phyloP scores from a whole-genome alignment of 2,113 vertebrate species.

The Balaeniceps rex region DNA sequence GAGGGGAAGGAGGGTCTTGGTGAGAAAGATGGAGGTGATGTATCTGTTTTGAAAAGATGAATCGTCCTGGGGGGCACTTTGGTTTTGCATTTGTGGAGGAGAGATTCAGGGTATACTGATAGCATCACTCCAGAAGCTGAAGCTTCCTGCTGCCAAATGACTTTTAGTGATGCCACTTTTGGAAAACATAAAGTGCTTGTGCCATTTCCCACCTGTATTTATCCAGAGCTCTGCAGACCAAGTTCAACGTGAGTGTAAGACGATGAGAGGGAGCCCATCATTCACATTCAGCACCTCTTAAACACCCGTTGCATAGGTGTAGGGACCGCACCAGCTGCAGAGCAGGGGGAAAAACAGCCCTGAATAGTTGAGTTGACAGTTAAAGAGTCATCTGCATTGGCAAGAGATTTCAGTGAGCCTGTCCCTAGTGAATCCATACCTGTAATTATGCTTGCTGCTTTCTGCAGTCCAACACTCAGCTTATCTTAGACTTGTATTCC shows the following conservation, averaged over 20 bases:
- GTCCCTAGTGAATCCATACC: background rate
- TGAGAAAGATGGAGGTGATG: background rate
- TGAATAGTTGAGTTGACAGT: background rate
- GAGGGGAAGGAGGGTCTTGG: background rate
- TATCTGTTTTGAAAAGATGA: background rate
- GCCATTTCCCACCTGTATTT: background rate
- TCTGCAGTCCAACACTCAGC: background rate
- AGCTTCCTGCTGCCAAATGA: background rate
- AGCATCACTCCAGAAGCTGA: background rate
- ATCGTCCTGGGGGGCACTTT: background rate
- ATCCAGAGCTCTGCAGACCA: background rate
- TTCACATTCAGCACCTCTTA: background rate
- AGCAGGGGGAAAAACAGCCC: background rate
- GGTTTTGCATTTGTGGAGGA: background rate
- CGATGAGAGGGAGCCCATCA: background rate
- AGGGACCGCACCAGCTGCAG: background rate
- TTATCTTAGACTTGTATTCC: background rate
- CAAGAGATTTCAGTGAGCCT: background rate
- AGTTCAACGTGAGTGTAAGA: background rate
- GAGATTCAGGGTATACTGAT: rapidly evolving
- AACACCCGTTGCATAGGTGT: too few species aligned
- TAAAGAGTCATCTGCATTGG: background rate
- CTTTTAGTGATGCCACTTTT: background rate
- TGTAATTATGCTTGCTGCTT: background rate
- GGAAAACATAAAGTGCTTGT: background rate